phyloP scores from a whole-genome alignment of 1,140 invertebrate species.

The Hypsibius dujardini region DNA sequence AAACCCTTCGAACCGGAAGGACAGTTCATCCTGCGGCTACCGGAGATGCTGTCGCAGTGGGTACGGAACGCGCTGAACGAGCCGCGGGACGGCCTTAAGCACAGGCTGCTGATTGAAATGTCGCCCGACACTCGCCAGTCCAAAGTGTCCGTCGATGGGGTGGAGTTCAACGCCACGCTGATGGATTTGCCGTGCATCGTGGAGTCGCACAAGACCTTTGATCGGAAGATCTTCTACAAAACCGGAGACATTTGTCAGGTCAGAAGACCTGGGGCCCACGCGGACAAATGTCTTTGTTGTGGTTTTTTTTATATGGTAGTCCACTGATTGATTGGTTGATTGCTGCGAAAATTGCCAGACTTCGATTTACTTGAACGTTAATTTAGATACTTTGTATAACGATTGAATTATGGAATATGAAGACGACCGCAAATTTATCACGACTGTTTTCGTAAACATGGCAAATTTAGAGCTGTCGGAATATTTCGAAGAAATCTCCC shows the following conservation, averaged over 20 bases:
- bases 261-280: no score
- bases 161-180: slow-evolving; percentile 63
- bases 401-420: no score
- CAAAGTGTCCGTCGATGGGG: slow-evolving; percentile 69
- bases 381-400: slow-evolving; percentile 18
- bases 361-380: slow-evolving; percentile 16
- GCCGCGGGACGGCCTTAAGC: slow-evolving; percentile 52
- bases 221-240: slow-evolving; percentile 89
- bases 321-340: no score
- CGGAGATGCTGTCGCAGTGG: slow-evolving; percentile 54
- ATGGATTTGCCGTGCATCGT: slow-evolving; percentile 80
- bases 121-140: slow-evolving; percentile 77
- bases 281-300: no score
- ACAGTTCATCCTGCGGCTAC: slow-evolving; percentile 67
- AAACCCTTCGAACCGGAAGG: slow-evolving; percentile 60
- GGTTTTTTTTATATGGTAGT: no score
- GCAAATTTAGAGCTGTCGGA: no score
- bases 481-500: no score
- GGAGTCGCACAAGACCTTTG: slow-evolving; percentile 84
- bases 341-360: no score
- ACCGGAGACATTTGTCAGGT: slow-evolving; percentile 85
- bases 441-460: no score
- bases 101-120: slow-evolving; percentile 66
- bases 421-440: no score
- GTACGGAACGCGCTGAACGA: slow-evolving; percentile 58